Evolutionary conservation across 1,140 invertebrate species (phyloP).

Genomic region (Rhopalosiphum padi): DNA sequence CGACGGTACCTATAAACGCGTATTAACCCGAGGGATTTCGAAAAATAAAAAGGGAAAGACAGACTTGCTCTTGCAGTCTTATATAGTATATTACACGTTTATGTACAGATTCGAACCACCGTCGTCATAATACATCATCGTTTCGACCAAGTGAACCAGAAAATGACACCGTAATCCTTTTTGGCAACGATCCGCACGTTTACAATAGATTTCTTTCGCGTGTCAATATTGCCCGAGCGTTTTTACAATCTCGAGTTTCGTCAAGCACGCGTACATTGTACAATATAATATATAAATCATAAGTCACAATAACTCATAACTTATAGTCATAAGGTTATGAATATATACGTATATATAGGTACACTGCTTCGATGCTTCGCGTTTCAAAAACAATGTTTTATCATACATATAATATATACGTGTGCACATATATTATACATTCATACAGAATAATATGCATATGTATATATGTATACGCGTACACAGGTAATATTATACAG

Average conservation of each 20-base stretch:
- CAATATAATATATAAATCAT: background rate
- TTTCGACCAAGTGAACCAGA: background rate
- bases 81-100: background rate
- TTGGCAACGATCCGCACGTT: constrained; percentile 9
- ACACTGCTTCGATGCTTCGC: background rate
- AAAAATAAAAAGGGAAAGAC: background rate
- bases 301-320: background rate
- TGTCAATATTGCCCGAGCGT: background rate
- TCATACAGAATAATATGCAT: background rate
- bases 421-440: background rate
- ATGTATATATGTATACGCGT: too few relatives aligned
- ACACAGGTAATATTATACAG: background rate
- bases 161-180: background rate
- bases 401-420: background rate
- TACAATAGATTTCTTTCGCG: background rate
- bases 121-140: constrained; percentile 20
- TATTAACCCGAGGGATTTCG: background rate
- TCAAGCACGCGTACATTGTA: background rate
- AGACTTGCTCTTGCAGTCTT: background rate
- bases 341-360: background rate
- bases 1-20: background rate
- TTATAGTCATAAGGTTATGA: background rate
- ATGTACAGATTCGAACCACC: background rate
- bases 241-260: background rate
- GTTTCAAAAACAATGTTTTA: background rate